Base-by-base conservation (phyloP, 2,797 vertebrate genomes). In the Aselliscus stoliczkanus region DNA sequence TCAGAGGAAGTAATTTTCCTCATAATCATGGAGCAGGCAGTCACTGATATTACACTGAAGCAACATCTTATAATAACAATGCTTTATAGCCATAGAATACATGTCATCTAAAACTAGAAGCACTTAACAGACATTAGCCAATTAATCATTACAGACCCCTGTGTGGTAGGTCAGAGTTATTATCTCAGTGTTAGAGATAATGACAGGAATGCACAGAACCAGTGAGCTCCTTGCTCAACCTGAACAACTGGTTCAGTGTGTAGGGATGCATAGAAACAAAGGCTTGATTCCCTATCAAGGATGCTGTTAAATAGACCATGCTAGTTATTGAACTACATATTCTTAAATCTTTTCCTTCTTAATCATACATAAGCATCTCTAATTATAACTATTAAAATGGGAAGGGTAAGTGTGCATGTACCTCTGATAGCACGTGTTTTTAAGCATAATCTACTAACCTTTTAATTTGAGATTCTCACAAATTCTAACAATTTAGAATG, bases 111-210 rank as follows among this genome's bases (percentile, higher is more conserved):
- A 96, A 96, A 75, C 85, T 87, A 20, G 88, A 87, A 86, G 54
- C 92, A 96, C 92, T 98, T 95, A 96, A 67, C 29, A 91, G 70
- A 80, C 56, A 91, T 96, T 95, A 95, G 76, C 56, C 60, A 97
- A 97, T 97, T 96, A 95, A 96, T 95, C 90, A 93, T 92, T 94
- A 23, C 34, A 95, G 73, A 80, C 83, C 42, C 25, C 54, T 50
- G 13, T 37, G 65, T 44, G 69, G 56, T 93, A 94, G 88, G 88
- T 95, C 82, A 77, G 65, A 93, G 87, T 97, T 77, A 96, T 89
- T 94, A 87, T 79, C 47, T 83, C 65, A n/a, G 14, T 90, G 31
- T 79, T 95, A 80, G 62, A 23, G 54, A 67, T 96, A 90, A 94
- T 7, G 21, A 58, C 56, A 81, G 54, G n/a, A 54, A 86, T 76